Base-by-base conservation (phyloP, 2,797 vertebrate genomes). In the Myripristis murdjan region DNA sequence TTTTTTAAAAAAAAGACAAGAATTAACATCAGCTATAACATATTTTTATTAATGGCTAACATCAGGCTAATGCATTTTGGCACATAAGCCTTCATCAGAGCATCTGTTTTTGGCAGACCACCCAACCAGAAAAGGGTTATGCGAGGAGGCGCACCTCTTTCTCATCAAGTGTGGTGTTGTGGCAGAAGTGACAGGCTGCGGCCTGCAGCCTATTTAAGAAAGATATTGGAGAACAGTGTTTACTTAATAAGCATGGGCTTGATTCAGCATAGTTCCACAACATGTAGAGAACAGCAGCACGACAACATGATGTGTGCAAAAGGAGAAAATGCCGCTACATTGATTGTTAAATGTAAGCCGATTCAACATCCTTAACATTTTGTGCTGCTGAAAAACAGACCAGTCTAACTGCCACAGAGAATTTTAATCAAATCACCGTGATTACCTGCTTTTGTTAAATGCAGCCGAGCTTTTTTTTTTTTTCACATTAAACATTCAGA, bases 51-150 rank as follows among this genome's bases (percentile, higher is more conserved):
- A 87, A 73, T 77, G 66, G 56, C 69, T 70, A 83, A 75, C 75
- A 81, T 87, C 82, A 84, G 65, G 63, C 65, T 84, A 70, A 88
- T 73, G 3, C 58, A 65, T 83, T 87, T 81, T 87, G 89, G 80
- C 86, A 89, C 80, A 69, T 56, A 73, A 69, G 73, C 57, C 69
- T 81, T 84, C 84, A 84, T 87, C 79, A 73, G 82, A 81, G 75
- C 83, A 82, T 88, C 83, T 87, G 83, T 74, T 87, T 89, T 82
- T 85, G 75, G 82, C 87, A 79, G 69, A 78, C 69, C 76, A 82
- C 24, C 66, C 73, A 66, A 81, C 79, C 85, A 87, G 73, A 51
- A 43, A 56, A 87, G 75, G 80, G 79, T 88, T 89, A 76, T 60
- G 81, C 64, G 81, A 78, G 73, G 73, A 86, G 73, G 62, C 10